Conservation (phyloP, 2,888 invertebrate species). For the Andrena haemorrhoa region DNA sequence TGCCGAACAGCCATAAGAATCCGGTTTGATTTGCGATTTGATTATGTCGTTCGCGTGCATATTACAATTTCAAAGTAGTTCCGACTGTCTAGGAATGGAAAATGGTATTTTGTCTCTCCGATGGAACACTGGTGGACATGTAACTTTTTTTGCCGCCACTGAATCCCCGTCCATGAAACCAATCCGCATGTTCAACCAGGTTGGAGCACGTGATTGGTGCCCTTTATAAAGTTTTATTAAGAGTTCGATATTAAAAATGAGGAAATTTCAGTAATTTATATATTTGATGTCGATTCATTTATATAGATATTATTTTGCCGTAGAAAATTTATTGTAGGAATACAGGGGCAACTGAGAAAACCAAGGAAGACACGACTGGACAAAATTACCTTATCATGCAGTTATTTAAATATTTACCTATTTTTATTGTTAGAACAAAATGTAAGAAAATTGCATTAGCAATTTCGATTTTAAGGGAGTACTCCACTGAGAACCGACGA, state of each 20-base stretch:
- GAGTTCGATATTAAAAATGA: neutral
- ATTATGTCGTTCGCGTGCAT: conserved; percentile 78
- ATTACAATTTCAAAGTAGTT: conserved; percentile 80
- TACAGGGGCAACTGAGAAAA: neutral
- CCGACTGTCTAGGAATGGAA: conserved; percentile 38
- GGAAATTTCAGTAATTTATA: neutral
- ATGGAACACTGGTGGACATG: conserved; percentile 4
- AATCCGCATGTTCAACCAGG: neutral
- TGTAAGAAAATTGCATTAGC: too few relatives aligned
- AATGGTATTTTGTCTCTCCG: conserved; percentile 33
- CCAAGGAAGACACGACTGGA: too few relatives aligned
- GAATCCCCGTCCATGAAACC: conserved; percentile 21
- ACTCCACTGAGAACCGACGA: too few relatives aligned
- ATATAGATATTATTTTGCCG: neutral
- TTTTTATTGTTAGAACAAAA: too few relatives aligned
- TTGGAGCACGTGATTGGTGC: neutral
- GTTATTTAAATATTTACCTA: too few relatives aligned
- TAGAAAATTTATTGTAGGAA: neutral
- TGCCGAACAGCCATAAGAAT: conserved; percentile 72
- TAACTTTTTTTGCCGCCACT: conserved; percentile 29
- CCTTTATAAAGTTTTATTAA: neutral
- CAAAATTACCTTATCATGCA: too few relatives aligned
- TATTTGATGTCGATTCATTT: too few relatives aligned
- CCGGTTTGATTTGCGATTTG: conserved; percentile 75
- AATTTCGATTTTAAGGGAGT: too few relatives aligned